Base-by-base conservation (phyloP, 92 coral and sea anemone genomes). In the Nematostella vectensis region DNA sequence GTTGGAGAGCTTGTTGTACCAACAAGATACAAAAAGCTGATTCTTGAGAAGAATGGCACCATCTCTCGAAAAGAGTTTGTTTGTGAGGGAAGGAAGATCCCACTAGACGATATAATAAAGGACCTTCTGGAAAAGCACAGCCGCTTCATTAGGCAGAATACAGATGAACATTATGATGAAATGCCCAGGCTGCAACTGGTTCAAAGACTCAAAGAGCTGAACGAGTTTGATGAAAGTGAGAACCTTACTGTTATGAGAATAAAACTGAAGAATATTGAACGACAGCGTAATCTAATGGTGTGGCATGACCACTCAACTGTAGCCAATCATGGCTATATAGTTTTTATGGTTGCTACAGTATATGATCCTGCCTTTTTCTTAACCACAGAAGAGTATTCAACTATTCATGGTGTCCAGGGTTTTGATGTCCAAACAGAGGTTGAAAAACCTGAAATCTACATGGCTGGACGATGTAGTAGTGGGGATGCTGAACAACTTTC, bases 281-380 rank as follows among this genome's bases (percentile, higher is more conserved):
- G 68, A 51, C 50, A 21, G 25, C 31, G 85, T 27, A 59, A 78
- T 47, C 63, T 72, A 3, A 47, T 57, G 50, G 57, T 79, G 13
- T 72, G 80, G 85, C 85, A 72, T 48, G 85, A 79, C 65, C 79
- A 72, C 24, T 79, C 76, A 0, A 79, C 85, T 11, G 78, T 71
- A 4, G 70, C 80, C 4, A 79, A 65, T 48, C 68, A 72, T 38
- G 80, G 76, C 2, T 75, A 79, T 49, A 31, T 79, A 18, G 79
- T 72, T 1, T 79, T 79, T 29, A 68, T 72, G 80, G 71, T 79
- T 1, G 42, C 80, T 4, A 30, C 50, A 19, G 30, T 48, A 2
- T 78, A 78, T 57, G 79, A 71, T 48, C 79, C 72, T 6, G 86
- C 71, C 2, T 22, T 58, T 3, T 47, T 49, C 39, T 38, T 58